Base-by-base conservation (phyloP, 2,113 vertebrate genomes). In the Arvicanthis niloticus region DNA sequence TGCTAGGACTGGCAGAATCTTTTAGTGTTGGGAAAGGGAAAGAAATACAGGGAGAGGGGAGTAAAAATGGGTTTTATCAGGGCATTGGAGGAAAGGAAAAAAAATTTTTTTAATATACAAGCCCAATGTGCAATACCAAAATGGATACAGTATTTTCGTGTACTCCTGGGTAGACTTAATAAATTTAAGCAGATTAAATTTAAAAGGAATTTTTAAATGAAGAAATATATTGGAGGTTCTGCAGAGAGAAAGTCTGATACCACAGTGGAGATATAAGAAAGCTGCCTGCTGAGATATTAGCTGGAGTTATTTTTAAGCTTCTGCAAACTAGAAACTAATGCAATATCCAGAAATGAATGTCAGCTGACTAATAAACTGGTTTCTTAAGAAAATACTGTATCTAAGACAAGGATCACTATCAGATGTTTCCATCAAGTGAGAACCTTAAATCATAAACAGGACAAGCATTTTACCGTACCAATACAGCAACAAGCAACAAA, bases 1-100 rank as follows among this genome's bases (percentile, higher is more conserved):
- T 99, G 98, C 99, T 99, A 98, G 99, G 99, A 97, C 99, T 99
- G 98, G 99, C 98, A 0, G 99, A 99, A 97, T 99, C 99, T 99
- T 99, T 99, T 98, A 98, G 97, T 98, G 97, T 98, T 88, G 97
- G 98, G 97, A 65, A 92, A 93, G 98, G 97, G 95, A 98, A 98
- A 97, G 97, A 97, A 95, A 98, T 98, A 99, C 12, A 98, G 98
- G 98, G 98, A 99, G 98, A 98, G 97, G 98, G 98, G 95, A 98
- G 96, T 97, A 97, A 97, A 97, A 97, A 98, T 21, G 98, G 98
- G 96, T 97, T 98, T 98, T 95, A 98, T 97, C 96, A 98, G 96
- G 98, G 98, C 97, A 98, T 94, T 78, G 65, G 97, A 99, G 97
- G 96, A 97, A 97, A 99, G 98, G 98, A 98, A 97, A 99, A 98